Evolutionary conservation across 2,113 vertebrate species (phyloP), one percentile per base, ranked within the genome.

Genomic region (Lucifuga dentata): DNA sequence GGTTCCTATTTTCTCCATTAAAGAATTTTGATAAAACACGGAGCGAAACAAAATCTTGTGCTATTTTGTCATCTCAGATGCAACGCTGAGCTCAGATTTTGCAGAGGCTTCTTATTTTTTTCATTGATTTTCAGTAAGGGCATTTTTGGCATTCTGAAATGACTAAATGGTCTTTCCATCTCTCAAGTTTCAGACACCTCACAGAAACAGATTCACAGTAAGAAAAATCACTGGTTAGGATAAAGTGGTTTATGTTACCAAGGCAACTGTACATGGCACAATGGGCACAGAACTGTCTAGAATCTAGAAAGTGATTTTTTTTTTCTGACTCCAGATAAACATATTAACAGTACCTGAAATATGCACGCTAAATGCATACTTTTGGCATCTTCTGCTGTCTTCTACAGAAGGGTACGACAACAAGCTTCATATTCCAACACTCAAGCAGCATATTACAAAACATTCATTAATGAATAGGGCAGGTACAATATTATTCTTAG

Each of bases 241-340:
- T 80, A 83, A 80, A 79, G 73, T 77, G 81, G 67, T 88, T 86
- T 76, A 65, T 81, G 84, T 91, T 91, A 88, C 85, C 87, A 90
- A 91, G 90, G 89, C 89, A 91, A 89, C 83, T 59, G 79, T 86
- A 88, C 74, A 76, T 83, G 87, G 86, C 84, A 84, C 87, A 17
- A 83, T 52, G 86, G 79, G 74, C 80, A 87, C 83, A 74, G 83
- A 71, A 81, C 80, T 81, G 69, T 78, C 76, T 70, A 70, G 74
- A 87, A 75, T 78, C 73, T 60, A 68, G 78, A 84, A 55, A 61
- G 77, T 83, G 81, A 23, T 66, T 73, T 59, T 85, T 73, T 59
- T 85, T 58, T 85, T 78, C 76, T 75, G 65, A 87, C 76, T 68
- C 55, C 72, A 84, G 67, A 86, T 51, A 75, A 74, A 84, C 85